Base-by-base conservation (phyloP, 2,113 vertebrate species). In the Psophia crepitans region DNA sequence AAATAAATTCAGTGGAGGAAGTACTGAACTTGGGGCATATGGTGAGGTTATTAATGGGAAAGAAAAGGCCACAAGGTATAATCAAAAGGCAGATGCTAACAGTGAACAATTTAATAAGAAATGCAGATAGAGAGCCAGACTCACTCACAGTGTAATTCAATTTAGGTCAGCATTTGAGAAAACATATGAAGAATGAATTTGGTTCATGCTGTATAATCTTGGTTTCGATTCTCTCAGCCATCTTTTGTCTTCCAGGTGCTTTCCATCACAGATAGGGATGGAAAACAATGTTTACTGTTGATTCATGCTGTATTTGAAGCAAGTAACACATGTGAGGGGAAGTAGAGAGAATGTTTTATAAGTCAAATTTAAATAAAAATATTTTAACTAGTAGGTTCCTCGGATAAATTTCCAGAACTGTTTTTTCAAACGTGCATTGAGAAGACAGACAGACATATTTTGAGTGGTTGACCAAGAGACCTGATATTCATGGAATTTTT, bases 81-180 rank as follows among this genome's bases (percentile, higher is more conserved):
- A 92, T 87, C 92, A 92, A 96, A 95, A 96, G 83, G 76, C 94
- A 93, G 80, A 95, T 95, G 88, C 92, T 96, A 87, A 89, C 61
- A 84, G 88, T 61, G 76, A 95, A 76, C 82, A 90, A 92, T 96
- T 95, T 95, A 95, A 96, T 95, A 93, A 94, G 82, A 97, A 93
- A 97, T 93, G 76, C 92, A 87, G 88, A 90, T 89, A 93, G 80
- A 94, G 32, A 48, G 53, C 39, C 76, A 93, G 89, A 81, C 73
- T 90, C 49, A 54, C 37, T 44, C 83, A 54, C 24, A 16, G n/a
- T 84, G 48, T 95, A 94, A 95, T 96, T 96, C 79, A 78, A 78
- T 96, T 97, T 94, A 79, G 77, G 80, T 64, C 64, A 77, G 17
- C 69, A 85, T 93, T 84, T 87, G 78, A 94, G 80, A 86, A 95